A percentile compares a stretch with the other conserved stretches of the same genome.
These are phyloP conservation scores for Phenganax subtilis DNA, from an alignment of 92 coral and sea anemone species.

Conservation along the genomic window DNA sequence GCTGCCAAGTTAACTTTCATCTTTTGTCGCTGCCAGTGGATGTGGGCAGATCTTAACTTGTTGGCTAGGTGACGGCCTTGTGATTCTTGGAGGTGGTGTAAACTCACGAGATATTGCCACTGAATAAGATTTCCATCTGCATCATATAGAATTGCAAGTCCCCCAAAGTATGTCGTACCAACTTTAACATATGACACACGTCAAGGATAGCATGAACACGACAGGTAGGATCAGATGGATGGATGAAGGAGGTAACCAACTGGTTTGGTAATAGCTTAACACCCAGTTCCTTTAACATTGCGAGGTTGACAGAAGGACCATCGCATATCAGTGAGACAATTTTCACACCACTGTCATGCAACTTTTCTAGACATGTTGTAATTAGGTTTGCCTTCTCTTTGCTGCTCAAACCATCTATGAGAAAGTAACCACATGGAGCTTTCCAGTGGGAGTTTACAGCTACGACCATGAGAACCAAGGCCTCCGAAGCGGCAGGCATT, in stretches of 20 bases:
- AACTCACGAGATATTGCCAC: constrained; percentile 11
- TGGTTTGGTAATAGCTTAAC: not conserved
- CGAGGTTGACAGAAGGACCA: constrained; percentile 28
- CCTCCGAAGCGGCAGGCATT: constrained; percentile 31
- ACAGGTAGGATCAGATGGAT: constrained; percentile 24
- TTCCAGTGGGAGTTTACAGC: constrained; percentile 10
- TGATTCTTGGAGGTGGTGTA: constrained; percentile 20
- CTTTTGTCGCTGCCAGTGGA: constrained; percentile 28
- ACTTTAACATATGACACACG: constrained; percentile 9
- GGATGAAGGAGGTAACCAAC: not conserved
- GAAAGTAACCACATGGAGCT: constrained; percentile 34
- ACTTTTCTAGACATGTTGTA: constrained; percentile 9
- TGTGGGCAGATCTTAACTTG: constrained; percentile 24
- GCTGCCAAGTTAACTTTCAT: constrained; percentile 23
- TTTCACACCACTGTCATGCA: constrained; percentile 33
- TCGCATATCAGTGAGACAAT: constrained; percentile 32
- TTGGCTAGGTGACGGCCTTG: constrained; percentile 30
- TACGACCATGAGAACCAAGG: constrained; percentile 29
- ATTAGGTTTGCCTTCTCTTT: constrained; percentile 30
- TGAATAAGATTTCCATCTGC: not conserved
- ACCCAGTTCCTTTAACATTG: constrained; percentile 31
- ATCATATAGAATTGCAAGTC: not conserved
- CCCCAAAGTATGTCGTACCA: constrained; percentile 20
- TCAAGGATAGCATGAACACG: constrained; percentile 26
- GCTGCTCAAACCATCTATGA: constrained; percentile 26